These are phyloP conservation scores for Nibea coibor DNA, from an alignment of 2,113 vertebrate genomes.

Conservation along the genomic window DNA sequence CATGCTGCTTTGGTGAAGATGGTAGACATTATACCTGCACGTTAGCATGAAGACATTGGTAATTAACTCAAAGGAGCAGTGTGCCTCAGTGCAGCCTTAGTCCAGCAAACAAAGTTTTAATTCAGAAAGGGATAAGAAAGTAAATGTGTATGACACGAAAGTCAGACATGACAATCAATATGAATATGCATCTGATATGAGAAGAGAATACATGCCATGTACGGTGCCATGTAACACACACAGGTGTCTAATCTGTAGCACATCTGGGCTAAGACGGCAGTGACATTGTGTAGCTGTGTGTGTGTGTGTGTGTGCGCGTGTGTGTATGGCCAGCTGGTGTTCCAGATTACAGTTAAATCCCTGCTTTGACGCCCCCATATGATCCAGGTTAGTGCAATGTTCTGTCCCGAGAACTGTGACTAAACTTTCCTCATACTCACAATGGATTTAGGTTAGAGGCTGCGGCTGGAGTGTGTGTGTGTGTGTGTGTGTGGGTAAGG, in stretches of 20 bases:
- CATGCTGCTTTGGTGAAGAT: too few relatives aligned
- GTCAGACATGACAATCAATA: neutral
- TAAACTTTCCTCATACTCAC: constrained; percentile 7
- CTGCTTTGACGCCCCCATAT: constrained; percentile 38
- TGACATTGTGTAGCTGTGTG: neutral
- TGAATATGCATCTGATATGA: neutral
- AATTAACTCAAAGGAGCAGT: too few relatives aligned
- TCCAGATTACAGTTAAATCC: constrained; percentile 59
- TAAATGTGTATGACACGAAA: neutral
- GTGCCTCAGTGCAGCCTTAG: too few relatives aligned
- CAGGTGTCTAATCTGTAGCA: constrained; percentile 20
- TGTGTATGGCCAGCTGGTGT: constrained; percentile 51
- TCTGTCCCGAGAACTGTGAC: constrained; percentile 6
- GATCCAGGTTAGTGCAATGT: constrained; percentile 36
- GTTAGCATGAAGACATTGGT: too few relatives aligned
- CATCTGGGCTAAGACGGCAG: constrained; percentile 34
- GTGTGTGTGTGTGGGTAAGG: neutral
- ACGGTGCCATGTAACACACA: neutral
- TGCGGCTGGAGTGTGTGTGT: neutral
- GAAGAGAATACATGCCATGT: neutral
- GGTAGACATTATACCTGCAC: too few relatives aligned
- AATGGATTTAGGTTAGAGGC: constrained; percentile 8
- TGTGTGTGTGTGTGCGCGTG: constrained; percentile 28
- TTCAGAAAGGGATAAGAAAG: too few relatives aligned
- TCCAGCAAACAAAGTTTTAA: too few relatives aligned